Evolutionary conservation across 2,888 invertebrate genomes (phyloP).

Genomic region (Xestobium rufovillosum): DNA sequence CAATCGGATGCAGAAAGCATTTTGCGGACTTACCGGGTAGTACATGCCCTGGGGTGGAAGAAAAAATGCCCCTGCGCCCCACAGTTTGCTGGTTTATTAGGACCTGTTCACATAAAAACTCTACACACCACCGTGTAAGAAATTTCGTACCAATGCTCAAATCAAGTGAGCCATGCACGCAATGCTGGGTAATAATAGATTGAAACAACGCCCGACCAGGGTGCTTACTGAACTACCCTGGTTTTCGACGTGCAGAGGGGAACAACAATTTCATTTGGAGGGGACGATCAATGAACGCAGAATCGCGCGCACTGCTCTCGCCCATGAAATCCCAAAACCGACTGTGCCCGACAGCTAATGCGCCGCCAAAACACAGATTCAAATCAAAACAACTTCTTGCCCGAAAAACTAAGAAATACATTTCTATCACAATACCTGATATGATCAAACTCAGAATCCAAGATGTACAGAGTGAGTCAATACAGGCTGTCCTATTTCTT

Average conservation of each 20-base stretch:
- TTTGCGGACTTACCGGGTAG: slow-evolving; percentile 95
- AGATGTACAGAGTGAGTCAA: too few species aligned
- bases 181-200: slow-evolving; percentile 23
- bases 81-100: slow-evolving; percentile 86
- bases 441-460: too few species aligned
- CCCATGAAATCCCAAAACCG: too few species aligned
- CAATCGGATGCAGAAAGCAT: too few species aligned
- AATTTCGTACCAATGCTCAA: slow-evolving; percentile 19
- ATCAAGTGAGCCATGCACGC: slow-evolving; percentile 7
- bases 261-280: slow-evolving; percentile 29
- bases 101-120: slow-evolving; percentile 51
- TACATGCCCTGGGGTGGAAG: slow-evolving; percentile 96
- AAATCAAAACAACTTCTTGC: too few species aligned
- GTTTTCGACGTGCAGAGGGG: slow-evolving; percentile 30
- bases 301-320: slow-evolving; percentile 27
- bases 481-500: too few species aligned
- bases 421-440: too few species aligned
- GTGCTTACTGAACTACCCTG: slow-evolving; percentile 37
- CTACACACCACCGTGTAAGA: too few species aligned
- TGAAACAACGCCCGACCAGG: slow-evolving; percentile 38
- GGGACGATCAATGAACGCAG: slow-evolving; percentile 40
- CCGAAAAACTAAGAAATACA: too few species aligned
- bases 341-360: slow-evolving; percentile 11
- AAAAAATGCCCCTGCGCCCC: slow-evolving; percentile 93
- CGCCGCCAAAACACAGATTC: not conserved